Base-by-base conservation (phyloP, 2,797 vertebrate species). In the Poecilia velifera region DNA sequence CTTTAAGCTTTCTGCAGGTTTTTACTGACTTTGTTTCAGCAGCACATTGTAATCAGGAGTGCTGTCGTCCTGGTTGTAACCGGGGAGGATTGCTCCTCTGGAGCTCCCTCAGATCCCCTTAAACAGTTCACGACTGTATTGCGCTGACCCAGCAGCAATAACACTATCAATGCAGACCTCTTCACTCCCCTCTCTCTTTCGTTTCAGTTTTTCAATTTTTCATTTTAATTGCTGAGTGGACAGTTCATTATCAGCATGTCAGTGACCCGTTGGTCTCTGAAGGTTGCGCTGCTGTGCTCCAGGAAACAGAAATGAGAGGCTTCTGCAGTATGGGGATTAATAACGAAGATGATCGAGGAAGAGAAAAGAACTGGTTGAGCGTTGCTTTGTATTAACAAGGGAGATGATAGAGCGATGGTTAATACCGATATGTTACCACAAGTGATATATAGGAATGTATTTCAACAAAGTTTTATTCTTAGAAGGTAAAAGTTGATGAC, bases 221-320 rank as follows among this genome's bases (percentile, higher is more conserved):
- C 90, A 95, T 94, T 93, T 94, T 94, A 96, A 95, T 96, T 96
- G 94, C 91, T 89, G 89, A 91, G 85, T 87, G 87, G 94, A 95
- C 95, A 95, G 94, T 93, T 95, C 91, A 96, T 95, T 96, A 95
- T 95, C 89, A 90, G 90, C 78, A 70, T 82, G 89, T 94, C 92
- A 92, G 93, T 92, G 93, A 95, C 93, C 92, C 90, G 84, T 20
- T 89, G 93, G 91, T 93, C 88, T 93, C 92, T 93, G 89, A 95
- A 95, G 90, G 93, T 93, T 92, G 90, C 83, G 80, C 83, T 77
- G 91, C 87, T 93, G 88, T 86, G 86, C 90, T 94, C 86, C 88
- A 86, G 77, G 86, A 94, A 89, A 91, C 76, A 91, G 86, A 91
- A 90, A 89, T 76, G 79, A 87, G 86, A 77, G 80, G 83, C 80